A percentile compares a stretch with the other conserved stretches of the same genome.
These are phyloP conservation scores for Samia ricini DNA, from an alignment of 1,140 invertebrate species.

Conservation along the genomic window DNA sequence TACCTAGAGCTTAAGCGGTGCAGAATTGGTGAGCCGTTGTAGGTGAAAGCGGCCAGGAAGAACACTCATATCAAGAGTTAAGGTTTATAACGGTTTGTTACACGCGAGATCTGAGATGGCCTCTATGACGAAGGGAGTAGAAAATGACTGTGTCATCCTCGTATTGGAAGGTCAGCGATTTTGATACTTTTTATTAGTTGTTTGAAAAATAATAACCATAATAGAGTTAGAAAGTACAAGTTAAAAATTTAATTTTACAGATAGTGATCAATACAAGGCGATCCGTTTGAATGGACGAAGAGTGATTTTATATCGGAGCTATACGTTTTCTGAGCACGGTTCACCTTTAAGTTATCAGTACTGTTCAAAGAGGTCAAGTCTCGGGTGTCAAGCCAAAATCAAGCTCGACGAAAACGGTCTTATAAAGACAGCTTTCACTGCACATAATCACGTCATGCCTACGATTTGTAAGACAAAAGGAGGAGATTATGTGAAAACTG, in stretches of 20 bases:
- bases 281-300: constrained; percentile 5
- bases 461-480: constrained; percentile 4
- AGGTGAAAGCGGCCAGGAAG: no score
- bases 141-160: no score
- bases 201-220: no score
- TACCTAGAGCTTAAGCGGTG: no score
- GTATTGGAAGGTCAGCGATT: no score
- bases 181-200: no score
- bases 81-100: no score
- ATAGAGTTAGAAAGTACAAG: not conserved
- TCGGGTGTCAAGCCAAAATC: constrained; percentile 18
- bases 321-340: constrained; percentile 13
- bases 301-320: constrained; percentile 15
- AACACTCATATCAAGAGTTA: no score
- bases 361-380: constrained; percentile 20
- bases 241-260: not conserved
- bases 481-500: constrained; percentile 5
- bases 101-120: no score
- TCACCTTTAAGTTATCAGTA: not conserved
- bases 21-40: no score
- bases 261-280: constrained; percentile 10
- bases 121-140: no score
- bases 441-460: constrained; percentile 25
- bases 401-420: constrained; percentile 12
- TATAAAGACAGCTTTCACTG: constrained; percentile 2